Conservation (phyloP, 2,113 vertebrate genomes). For the Heterochromis multidens region DNA sequence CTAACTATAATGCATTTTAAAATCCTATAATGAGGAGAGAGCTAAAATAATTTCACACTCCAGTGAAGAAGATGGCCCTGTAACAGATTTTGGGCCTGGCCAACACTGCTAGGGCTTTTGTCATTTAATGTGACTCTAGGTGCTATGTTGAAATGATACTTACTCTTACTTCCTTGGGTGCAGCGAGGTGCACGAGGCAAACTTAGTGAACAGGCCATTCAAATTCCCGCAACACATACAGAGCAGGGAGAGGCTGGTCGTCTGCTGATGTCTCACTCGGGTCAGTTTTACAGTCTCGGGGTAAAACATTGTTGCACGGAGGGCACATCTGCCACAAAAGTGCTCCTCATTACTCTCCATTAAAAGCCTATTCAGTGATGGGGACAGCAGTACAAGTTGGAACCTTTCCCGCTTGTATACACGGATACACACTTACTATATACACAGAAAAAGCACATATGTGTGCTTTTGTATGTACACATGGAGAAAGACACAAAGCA, state of each 20-base stretch:
- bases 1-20: slow-evolving; percentile 77
- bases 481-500: background rate
- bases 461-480: background rate
- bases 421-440: background rate
- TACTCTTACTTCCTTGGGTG: slow-evolving; percentile 41
- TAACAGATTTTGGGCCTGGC: slow-evolving; percentile 64
- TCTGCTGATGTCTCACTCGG: slow-evolving; percentile 30
- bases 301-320: slow-evolving; percentile 35
- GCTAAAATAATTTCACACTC: slow-evolving; percentile 78
- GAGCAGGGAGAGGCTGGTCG: background rate
- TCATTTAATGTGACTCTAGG: slow-evolving; percentile 61
- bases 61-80: slow-evolving; percentile 68
- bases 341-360: slow-evolving; percentile 69
- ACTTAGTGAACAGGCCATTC: slow-evolving; percentile 17
- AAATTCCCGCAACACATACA: slow-evolving; percentile 13
- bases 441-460: background rate
- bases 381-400: slow-evolving; percentile 32
- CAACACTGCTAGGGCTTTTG: slow-evolving; percentile 57
- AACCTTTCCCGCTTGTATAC: slow-evolving; percentile 12
- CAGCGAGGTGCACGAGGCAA: background rate
- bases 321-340: slow-evolving; percentile 61
- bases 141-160: slow-evolving; percentile 54
- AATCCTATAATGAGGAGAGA: slow-evolving; percentile 76
- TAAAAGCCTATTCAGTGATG: slow-evolving; percentile 53
- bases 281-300: slow-evolving; percentile 47